Base-by-base conservation (phyloP, 1,140 invertebrate species). In the Wiebesia pumilae region DNA sequence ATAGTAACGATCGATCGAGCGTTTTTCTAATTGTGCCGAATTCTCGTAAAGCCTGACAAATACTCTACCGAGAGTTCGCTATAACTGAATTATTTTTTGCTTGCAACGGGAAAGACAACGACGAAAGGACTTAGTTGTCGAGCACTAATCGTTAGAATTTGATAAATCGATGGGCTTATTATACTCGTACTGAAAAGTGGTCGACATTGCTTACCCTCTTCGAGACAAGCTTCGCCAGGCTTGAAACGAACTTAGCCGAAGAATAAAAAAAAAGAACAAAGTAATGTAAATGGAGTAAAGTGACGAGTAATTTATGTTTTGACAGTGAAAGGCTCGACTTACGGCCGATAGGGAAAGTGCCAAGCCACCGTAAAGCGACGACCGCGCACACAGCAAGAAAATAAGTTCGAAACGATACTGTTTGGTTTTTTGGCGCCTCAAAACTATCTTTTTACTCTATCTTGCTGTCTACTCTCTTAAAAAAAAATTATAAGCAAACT, bases 381-480 rank as follows among this genome's bases (percentile, higher is more conserved):
- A 81, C 43, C 87, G 81, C 82, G 88, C 85, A 82, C 80, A 87
- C 84, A 81, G 87, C 90, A 88, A 88, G 88, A 89, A 89, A 90
- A 90, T 90, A 89, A 90, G 89, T 90, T 89, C 84, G 85, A 90
- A 87, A 89, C 87, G 86, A 88, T 81, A 87, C 77, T 69, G 86
- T 88, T 89, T 89, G 88, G 77, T 84, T 87, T 78, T 87, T 69
- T 83, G 67, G 69, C 67, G 38, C 33, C 62, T n/a, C 80, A 83
- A 71, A 62, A 73, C 81, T 78, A 35, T 84, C 30, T 78, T 78
- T 27, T 43, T 43, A 6, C 38, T 77, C 38, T 78, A 27, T 51
- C 77, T 85, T 47, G n/a, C 43, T 43, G 10, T 62, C 35, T 67
- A 58, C 27, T 84, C 27, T 47, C 33, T 21, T 58, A 30, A 75